Base-by-base conservation (phyloP, 2,797 vertebrate species). In the Gymnothorax javanicus region DNA sequence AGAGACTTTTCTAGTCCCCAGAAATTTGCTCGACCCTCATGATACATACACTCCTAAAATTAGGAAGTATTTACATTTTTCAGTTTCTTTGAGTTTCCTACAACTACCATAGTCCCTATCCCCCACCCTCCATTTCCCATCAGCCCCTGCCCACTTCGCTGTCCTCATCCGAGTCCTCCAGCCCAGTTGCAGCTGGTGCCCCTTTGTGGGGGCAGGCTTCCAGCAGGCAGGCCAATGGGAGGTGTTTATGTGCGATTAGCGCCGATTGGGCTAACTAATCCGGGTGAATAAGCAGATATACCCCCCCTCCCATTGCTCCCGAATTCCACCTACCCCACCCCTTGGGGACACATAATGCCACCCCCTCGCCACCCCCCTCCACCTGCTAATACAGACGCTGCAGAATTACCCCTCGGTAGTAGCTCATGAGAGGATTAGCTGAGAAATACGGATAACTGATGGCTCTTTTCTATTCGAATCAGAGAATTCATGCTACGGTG, bases 181-280 rank as follows among this genome's bases (percentile, higher is more conserved):
- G 73, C 43, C 8, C 73, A 17, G 73, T 77, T 43, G 20, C 75
- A 79, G 75, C 75, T 54, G 50, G 75, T 20, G n/a, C 43, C 7
- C 17, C 50, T n/a, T 77, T 17, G 75, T 54, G 50, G 75, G n/a
- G 75, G 5, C 15, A 50, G 75, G 75, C 50, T 11, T 8, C 75
- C 75, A 54, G 75, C 75, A 79, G 75, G 75, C 50, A 23, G 50
- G 20, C 75, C 75, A 79, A 79, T 79, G 75, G 75, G 50, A n/a
- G 52, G 75, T 79, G 75, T 79, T 79, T 79, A 79, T 79, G 75
- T 79, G 75, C 54, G 75, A 79, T 79, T 79, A 79, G 75, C 23
- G 75, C 17, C 43, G 43, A 79, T 54, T 79, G 75, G 50, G 3
- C 23, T 52, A 79, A 79, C 50, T 79, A 79, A 79, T 79, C 75